phyloP scores from a whole-genome alignment of 1,140 invertebrate genomes.

The Polypedilum pembai region DNA sequence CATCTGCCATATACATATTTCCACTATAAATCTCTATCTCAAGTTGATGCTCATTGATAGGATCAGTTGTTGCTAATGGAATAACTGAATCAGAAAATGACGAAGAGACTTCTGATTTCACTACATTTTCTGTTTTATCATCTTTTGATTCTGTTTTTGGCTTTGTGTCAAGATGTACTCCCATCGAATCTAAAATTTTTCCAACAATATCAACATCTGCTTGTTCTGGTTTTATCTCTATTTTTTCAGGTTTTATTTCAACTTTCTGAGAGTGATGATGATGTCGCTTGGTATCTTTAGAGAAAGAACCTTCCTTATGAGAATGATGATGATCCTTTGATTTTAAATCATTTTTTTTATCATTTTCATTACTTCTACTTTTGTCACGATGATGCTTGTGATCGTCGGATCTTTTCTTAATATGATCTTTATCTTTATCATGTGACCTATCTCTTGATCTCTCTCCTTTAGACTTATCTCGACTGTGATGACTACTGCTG shows the following conservation, averaged over 20 bases:
- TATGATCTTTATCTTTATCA: background rate
- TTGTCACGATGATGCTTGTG: conserved; percentile 32
- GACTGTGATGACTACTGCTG: conserved; percentile 30
- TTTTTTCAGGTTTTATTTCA: conserved; percentile 38
- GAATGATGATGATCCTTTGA: background rate
- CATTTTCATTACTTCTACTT: conserved; percentile 28
- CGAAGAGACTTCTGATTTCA: background rate
- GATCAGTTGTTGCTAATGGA: conserved; percentile 30
- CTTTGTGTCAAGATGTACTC: conserved; percentile 34
- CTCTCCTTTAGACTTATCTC: conserved; percentile 30
- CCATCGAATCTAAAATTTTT: conserved; percentile 33
- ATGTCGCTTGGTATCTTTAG: conserved; percentile 30
- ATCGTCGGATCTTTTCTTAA: background rate
- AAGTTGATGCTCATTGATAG: conserved; percentile 35
- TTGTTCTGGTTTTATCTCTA: conserved; percentile 55
- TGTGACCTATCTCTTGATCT: background rate
- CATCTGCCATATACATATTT: conserved; percentile 81
- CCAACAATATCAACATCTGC: conserved; percentile 44
- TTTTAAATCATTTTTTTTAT: background rate
- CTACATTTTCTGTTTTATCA: background rate
- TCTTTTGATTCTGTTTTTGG: conserved; percentile 31
- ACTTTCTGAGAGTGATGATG: conserved; percentile 35
- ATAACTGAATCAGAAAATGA: background rate
- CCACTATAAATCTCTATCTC: conserved; percentile 70
- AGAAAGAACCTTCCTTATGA: too few relatives aligned